A percentile compares a stretch with the other conserved stretches of the same genome.
These are phyloP conservation scores for Prorops nasuta DNA, from an alignment of 1,140 invertebrate genomes.

Conservation along the genomic window DNA sequence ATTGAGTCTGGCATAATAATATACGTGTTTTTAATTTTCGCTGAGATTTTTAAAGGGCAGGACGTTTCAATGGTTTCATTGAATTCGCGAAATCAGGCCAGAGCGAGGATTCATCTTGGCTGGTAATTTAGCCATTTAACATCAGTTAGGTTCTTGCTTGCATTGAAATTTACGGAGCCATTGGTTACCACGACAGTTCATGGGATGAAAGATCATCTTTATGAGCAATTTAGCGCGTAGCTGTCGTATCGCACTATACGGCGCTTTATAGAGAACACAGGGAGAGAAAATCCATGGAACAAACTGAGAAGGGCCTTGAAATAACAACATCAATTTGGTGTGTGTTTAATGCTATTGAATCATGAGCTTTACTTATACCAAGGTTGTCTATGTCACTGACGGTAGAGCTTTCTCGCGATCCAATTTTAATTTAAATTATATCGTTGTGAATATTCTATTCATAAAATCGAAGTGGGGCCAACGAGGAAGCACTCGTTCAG, in stretches of 20 bases:
- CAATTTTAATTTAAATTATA: conserved; percentile 20
- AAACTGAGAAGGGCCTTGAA: conserved; percentile 9
- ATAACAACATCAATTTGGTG: neutral
- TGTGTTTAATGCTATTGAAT: conserved; percentile 16
- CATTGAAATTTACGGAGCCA: conserved; percentile 11
- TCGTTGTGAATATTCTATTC: conserved; percentile 6
- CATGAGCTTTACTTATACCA: conserved; percentile 3
- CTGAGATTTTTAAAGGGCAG: too few species aligned
- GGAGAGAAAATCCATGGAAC: conserved; percentile 1
- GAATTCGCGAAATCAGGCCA: too few species aligned
- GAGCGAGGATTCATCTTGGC: too few species aligned
- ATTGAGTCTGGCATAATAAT: too few species aligned
- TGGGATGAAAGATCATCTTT: conserved; percentile 10
- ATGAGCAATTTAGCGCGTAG: conserved; percentile 23
- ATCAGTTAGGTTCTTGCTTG: conserved; percentile 14
- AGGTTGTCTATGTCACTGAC: neutral
- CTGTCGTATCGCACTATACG: neutral
- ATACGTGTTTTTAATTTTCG: too few species aligned
- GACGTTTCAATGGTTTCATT: too few species aligned
- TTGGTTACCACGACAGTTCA: conserved; percentile 1
- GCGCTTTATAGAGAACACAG: neutral
- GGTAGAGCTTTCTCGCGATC: neutral
- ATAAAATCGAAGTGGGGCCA: conserved; percentile 3
- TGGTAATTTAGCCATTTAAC: too few species aligned
- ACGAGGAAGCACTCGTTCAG: neutral